Evolutionary conservation across 2,888 invertebrate genomes (phyloP).

Genomic region (Pyrrhia umbra): DNA sequence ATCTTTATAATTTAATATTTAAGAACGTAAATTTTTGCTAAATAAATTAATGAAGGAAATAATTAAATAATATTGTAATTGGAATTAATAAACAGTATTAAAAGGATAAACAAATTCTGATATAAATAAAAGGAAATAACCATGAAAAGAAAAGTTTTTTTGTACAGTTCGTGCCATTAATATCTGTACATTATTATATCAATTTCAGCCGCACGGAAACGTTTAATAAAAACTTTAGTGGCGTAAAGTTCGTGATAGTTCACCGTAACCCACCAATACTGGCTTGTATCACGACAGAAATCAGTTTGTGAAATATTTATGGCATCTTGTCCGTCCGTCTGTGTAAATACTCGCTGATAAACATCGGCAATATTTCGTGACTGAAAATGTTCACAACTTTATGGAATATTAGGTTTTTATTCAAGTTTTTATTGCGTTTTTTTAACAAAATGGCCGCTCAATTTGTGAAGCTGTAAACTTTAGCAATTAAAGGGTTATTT

Average conservation of each 20-base stretch:
- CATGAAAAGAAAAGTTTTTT: neutral
- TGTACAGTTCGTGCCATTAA: neutral
- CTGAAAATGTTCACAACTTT: slow-evolving; percentile 51
- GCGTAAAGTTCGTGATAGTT: slow-evolving; percentile 43
- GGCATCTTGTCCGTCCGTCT: slow-evolving; percentile 46
- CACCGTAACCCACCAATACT: slow-evolving; percentile 46
- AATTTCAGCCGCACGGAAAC: slow-evolving; percentile 20
- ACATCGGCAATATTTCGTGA: slow-evolving; percentile 58
- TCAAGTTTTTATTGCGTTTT: slow-evolving; percentile 56
- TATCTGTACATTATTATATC: slow-evolving; percentile 3
- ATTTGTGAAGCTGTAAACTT: slow-evolving; percentile 61
- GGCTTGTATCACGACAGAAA: slow-evolving; percentile 58
- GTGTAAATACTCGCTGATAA: slow-evolving; percentile 60
- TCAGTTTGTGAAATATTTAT: slow-evolving; percentile 64
- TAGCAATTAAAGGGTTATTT: slow-evolving; percentile 64
- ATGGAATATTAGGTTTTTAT: slow-evolving; percentile 52
- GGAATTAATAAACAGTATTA: too few species aligned
- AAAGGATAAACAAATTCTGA: too few species aligned
- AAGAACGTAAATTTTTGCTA: too few species aligned
- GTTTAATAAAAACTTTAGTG: slow-evolving; percentile 33
- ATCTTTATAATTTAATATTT: too few species aligned
- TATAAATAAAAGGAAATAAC: neutral
- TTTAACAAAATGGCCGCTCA: slow-evolving; percentile 53
- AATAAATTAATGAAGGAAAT: too few species aligned
- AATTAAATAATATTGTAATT: too few species aligned